Base-by-base conservation (phyloP, 2,113 vertebrate genomes). In the Macheiramphus alcinus region DNA sequence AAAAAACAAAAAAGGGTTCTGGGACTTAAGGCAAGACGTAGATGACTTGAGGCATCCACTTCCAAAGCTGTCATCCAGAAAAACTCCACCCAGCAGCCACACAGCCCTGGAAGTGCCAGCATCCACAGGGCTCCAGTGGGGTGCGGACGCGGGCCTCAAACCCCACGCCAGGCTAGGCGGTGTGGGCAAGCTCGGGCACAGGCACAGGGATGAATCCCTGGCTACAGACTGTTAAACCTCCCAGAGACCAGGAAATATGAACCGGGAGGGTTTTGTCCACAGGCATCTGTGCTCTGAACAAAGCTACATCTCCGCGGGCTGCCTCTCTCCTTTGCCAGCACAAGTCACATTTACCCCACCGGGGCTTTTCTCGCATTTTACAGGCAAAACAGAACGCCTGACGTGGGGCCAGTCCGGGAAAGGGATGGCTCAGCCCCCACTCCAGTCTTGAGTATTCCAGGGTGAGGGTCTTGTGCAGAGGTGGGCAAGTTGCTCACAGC, bases 41-140 rank as follows among this genome's bases (percentile, higher is more conserved):
- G 87, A 96, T 76, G 81, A 65, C 87, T 95, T 91, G 73, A 96
- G 86, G 90, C 95, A 93, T 81, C 94, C 93, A 56, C 58, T 96
- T 95, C 52, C 87, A 95, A 86, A 93, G 58, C 36, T 90, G 66
- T 85, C 81, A 96, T 95, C 80, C 84, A 95, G 84, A 96, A 94
- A 88, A 82, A n/a, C 81, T 75, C 81, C 92, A 80, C 74, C 27
- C 66, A 75, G 66, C 78, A 95, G 84, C 84, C 90, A 65, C 87
- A 91, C 6, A 85, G 71, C 56, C 48, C 53, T 79, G 84, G 61
- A 79, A 87, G 47, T 22, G 73, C 89, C 92, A 96, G 94, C 61
- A 71, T 79, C 80, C 11, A 3, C 3, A 15, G 48, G 27, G 68
- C 68, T 89, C 38, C n/a, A 43, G 2, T 34, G 91, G 67, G 32